Conservation (phyloP, 1,140 invertebrate genomes). For the Piezodorus guildinii region DNA sequence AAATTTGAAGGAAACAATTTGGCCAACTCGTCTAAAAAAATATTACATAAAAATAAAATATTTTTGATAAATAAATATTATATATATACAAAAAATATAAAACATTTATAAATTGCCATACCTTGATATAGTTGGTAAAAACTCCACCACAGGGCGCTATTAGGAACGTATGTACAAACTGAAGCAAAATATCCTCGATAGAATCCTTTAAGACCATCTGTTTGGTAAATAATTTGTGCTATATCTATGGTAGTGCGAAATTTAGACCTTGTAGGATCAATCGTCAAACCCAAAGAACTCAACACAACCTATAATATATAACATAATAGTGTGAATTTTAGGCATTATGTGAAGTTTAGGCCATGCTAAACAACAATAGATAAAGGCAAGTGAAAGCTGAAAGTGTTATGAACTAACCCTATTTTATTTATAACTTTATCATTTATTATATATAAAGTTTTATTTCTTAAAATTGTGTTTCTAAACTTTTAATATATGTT, state of each 20-base stretch:
- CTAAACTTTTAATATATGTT: too few species aligned
- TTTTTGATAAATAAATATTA: too few species aligned
- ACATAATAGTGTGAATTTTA: too few species aligned
- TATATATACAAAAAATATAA: too few species aligned
- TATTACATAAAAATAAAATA: conserved; percentile 21
- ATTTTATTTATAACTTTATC: too few species aligned
- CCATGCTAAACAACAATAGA: too few species aligned
- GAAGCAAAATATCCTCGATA: conserved; percentile 89
- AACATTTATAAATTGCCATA: too few species aligned
- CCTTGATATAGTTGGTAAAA: conserved; percentile 92
- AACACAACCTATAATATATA: conserved; percentile 45
- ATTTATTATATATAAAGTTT: too few species aligned
- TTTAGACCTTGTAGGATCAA: conserved; percentile 45
- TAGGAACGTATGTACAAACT: conserved; percentile 84
- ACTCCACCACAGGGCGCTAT: conserved; percentile 92
- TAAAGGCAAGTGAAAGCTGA: too few species aligned
- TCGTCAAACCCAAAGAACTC: conserved; percentile 53
- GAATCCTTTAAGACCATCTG: conserved; percentile 76
- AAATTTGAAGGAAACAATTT: conserved; percentile 58
- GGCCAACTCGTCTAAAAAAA: conserved; percentile 68
- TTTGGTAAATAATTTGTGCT: conserved; percentile 56
- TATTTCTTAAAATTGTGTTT: too few species aligned
- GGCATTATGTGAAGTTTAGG: too few species aligned
- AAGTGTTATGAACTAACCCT: too few species aligned
- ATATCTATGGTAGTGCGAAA: conserved; percentile 57